Evolutionary conservation across 2,888 invertebrate genomes (phyloP).

Genomic region (Osedax frankpressi): DNA sequence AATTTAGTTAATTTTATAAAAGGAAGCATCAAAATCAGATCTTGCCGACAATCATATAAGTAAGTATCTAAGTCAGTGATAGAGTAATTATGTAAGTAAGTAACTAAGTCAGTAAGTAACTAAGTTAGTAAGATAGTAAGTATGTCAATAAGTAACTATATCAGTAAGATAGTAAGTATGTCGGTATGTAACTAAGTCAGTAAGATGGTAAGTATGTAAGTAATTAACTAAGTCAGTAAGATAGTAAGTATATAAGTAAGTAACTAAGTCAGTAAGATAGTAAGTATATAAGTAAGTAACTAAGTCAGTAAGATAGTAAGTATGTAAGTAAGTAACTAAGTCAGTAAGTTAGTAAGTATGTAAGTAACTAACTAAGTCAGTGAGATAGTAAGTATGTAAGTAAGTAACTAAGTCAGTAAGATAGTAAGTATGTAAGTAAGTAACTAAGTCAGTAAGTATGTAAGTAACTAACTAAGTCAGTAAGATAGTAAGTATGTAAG

Average conservation of each 20-base stretch:
- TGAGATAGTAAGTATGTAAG: too few relatives aligned
- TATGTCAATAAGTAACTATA: background rate
- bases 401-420: too few relatives aligned
- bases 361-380: too few relatives aligned
- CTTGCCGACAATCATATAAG: conserved; percentile 83
- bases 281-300: too few relatives aligned
- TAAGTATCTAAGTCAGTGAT: conserved; percentile 51
- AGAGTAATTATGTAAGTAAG: too few relatives aligned
- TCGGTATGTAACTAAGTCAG: conserved; percentile 37
- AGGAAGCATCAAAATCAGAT: conserved; percentile 79
- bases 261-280: background rate
- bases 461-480: too few relatives aligned
- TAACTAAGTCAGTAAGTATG: too few relatives aligned
- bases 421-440: too few relatives aligned
- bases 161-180: background rate
- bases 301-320: too few relatives aligned
- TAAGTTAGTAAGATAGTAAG: conserved; percentile 61
- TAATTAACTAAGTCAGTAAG: conserved; percentile 70
- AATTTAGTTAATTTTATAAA: conserved; percentile 79
- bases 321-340: too few relatives aligned
- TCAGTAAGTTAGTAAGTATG: too few relatives aligned
- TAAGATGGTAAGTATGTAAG: conserved; percentile 76
- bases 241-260: background rate
- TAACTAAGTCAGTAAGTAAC: conserved; percentile 62
- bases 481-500: too few relatives aligned